Base-by-base conservation (phyloP, 2,888 invertebrate species). In the Amphipoea oculea region DNA sequence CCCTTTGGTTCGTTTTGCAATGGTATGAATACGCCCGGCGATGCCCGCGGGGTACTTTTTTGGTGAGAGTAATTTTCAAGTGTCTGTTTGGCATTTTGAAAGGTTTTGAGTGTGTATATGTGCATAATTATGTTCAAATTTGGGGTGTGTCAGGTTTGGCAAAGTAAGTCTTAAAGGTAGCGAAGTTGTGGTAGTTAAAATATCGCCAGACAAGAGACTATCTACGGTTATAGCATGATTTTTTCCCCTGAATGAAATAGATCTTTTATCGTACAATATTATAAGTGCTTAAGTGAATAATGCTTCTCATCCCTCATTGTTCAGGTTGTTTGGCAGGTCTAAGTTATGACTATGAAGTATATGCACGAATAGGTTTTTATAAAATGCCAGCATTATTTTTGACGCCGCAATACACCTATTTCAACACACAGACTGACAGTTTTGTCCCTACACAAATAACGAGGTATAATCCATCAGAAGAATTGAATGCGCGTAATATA, bases 401-500 rank as follows among this genome's bases (percentile, higher is more conserved):
- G 42, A 36, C 9, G 57, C 14, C 0, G 0, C 29, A 70, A 79
- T 45, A 54, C 14, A 57, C 2, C 5, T 40, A 40, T 51, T 68
- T 69, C 66, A 68, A 77, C 71, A 89, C 20, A 82, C 73, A 63
- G 11, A 75, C 71, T 29, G 71, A 75, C 76, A 77, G 23, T 65
- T 74, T 62, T 42, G n/a, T 65, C 45, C 20, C 48, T 70, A 68
- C 86, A 77, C 87, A 89, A 88, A 87, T 88, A 85, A 85, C 89
- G 89, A 91, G 85, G 68, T 89, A 86, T 92, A 92, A 93, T 94
- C 92, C 92, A 92, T 93, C 92, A 92, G 70, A 81, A 83, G 76
- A 86, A 89, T 89, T 92, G 90, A 92, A 92, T 90, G 91, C 90
- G 88, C 89, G 90, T 93, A 92, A 94, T 94, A 93, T 92, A 91